Conservation (phyloP, 2,113 vertebrate species). For the Echinops telfairi region DNA sequence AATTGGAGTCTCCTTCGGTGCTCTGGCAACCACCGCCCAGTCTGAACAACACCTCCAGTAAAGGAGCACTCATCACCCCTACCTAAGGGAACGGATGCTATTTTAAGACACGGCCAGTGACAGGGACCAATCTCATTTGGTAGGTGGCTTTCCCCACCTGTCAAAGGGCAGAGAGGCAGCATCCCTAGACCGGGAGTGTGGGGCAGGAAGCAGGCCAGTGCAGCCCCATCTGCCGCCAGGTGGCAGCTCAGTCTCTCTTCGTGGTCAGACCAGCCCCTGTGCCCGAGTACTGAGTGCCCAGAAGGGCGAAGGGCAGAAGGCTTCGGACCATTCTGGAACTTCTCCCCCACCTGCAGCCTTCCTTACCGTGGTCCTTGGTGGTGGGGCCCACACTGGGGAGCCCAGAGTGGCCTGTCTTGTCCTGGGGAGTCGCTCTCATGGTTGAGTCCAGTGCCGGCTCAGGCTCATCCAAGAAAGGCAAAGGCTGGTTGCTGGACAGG, state of each 20-base stretch:
- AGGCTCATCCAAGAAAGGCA: slow-evolving; percentile 92
- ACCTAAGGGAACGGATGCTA: neutral
- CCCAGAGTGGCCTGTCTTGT: slow-evolving; percentile 77
- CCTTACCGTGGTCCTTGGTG: slow-evolving; percentile 90
- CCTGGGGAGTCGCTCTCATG: slow-evolving; percentile 89
- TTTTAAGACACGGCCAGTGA: neutral
- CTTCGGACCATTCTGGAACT: neutral
- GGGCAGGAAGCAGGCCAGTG: neutral
- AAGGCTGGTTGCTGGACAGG: slow-evolving; percentile 92
- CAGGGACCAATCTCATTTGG: neutral
- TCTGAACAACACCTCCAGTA: neutral
- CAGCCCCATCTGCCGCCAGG: neutral
- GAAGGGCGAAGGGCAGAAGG: rapidly evolving
- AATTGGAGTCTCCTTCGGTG: neutral
- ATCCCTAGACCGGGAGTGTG: no score
- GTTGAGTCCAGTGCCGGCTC: slow-evolving; percentile 92
- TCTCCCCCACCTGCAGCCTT: neutral
- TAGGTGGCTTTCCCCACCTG: neutral
- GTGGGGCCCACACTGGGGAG: slow-evolving; percentile 80
- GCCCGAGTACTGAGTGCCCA: neutral
- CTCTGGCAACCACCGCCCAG: neutral
- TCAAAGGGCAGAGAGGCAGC: neutral
- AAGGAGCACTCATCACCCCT: neutral
- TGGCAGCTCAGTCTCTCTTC: neutral
- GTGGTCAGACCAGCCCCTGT: neutral